Percentiles rank a stretch among this genome's conserved stretches.
Evolutionary conservation across 2,888 invertebrate genomes (phyloP).

Genomic region (Heliconius ismenius): DNA sequence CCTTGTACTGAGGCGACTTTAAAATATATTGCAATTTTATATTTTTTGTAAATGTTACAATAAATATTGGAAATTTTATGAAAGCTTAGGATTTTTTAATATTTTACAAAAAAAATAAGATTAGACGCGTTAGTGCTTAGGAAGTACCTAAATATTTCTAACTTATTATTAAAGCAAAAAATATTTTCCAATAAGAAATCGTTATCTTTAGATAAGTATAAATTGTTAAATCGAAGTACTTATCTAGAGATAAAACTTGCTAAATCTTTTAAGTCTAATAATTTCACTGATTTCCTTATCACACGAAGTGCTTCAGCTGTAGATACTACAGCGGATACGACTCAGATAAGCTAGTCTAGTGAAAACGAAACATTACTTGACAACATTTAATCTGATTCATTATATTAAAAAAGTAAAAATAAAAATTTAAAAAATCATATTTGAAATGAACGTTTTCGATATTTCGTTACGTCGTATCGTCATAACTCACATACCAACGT

Average conservation of each 20-base stretch:
- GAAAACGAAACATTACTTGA: neutral
- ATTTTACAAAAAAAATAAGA: too few relatives aligned
- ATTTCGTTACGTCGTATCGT: constrained; percentile 26
- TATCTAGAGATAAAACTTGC: neutral
- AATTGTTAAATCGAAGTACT: neutral
- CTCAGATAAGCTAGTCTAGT: neutral
- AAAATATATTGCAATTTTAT: constrained; percentile 21
- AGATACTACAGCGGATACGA: neutral
- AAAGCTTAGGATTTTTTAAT: too few relatives aligned
- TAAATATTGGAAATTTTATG: neutral
- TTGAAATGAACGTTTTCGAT: constrained; percentile 26
- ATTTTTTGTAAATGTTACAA: neutral
- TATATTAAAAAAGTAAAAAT: neutral
- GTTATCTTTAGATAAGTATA: neutral
- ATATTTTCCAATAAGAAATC: too few relatives aligned
- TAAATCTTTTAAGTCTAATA: neutral
- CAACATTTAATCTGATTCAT: neutral
- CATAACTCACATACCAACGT: constrained; percentile 40
- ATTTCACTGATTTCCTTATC: constrained; percentile 1
- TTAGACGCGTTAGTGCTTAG: too few relatives aligned
- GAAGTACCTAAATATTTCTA: too few relatives aligned
- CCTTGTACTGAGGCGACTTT: constrained; percentile 27
- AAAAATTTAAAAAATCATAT: neutral
- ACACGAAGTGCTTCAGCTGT: neutral
- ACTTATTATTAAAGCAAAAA: too few relatives aligned